Evolutionary conservation across 2,797 vertebrate species (phyloP).

Genomic region (Ambastaia sidthimunki): DNA sequence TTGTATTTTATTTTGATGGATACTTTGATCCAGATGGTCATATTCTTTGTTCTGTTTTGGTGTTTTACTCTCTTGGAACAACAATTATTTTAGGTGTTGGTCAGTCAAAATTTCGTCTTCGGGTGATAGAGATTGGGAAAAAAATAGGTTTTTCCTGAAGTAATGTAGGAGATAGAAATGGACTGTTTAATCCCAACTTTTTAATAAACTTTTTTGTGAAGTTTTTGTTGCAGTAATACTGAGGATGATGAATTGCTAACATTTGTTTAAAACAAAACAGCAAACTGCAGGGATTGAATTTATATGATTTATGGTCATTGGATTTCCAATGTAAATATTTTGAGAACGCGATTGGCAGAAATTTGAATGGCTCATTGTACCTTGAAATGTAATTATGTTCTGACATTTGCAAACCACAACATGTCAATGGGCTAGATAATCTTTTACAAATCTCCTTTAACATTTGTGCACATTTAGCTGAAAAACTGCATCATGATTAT

Average conservation of each 20-base stretch:
- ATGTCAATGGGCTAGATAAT: neutral
- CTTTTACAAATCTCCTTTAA: neutral
- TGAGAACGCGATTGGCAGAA: neutral
- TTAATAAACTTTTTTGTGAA: no score
- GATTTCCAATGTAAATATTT: neutral
- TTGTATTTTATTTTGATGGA: fast-evolving
- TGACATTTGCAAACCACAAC: conserved; percentile 1
- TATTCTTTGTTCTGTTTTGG: conserved; percentile 25
- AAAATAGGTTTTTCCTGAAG: neutral
- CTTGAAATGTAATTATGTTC: neutral
- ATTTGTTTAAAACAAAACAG: neutral
- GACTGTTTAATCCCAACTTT: no score
- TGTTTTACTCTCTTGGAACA: conserved; percentile 48
- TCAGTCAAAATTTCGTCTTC: conserved; percentile 41
- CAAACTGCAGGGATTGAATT: neutral
- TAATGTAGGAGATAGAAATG: neutral
- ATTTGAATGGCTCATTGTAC: neutral
- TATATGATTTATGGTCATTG: neutral
- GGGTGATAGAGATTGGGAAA: conserved; percentile 18
- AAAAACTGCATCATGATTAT: no score
- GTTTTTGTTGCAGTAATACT: neutral
- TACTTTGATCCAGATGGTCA: fast-evolving
- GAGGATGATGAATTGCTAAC: neutral
- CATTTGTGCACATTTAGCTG: no score
- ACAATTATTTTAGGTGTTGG: conserved; percentile 48